Evolutionary conservation across 2,888 invertebrate genomes (phyloP).

Genomic region (Tinea semifulvella): DNA sequence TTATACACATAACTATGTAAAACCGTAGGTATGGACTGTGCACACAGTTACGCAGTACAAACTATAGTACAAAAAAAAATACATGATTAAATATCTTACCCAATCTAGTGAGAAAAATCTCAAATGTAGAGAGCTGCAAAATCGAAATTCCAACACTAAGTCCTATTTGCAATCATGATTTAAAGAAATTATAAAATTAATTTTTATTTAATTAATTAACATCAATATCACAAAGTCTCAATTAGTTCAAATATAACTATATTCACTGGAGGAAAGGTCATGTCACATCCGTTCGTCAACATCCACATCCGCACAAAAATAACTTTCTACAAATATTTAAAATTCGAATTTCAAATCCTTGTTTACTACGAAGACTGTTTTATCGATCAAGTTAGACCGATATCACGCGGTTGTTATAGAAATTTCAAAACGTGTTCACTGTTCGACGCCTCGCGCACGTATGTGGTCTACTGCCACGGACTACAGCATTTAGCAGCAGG

Average conservation of each 20-base stretch:
- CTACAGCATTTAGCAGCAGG: constrained; percentile 35
- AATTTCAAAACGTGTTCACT: constrained; percentile 39
- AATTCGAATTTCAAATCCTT: no score
- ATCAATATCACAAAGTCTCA: neutral
- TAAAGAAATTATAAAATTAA: neutral
- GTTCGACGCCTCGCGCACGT: constrained; percentile 31
- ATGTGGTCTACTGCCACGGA: constrained; percentile 29
- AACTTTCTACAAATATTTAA: no score
- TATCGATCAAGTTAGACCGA: no score
- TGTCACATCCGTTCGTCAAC: constrained; percentile 38
- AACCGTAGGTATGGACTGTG: no score
- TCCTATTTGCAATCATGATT: constrained; percentile 2
- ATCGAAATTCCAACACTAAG: neutral
- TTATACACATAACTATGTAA: no score
- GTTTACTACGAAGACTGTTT: no score
- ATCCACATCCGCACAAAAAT: constrained; percentile 38
- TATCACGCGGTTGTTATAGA: no score
- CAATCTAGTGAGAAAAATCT: no score
- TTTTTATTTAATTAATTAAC: neutral
- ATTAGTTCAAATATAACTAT: neutral
- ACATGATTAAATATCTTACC: no score
- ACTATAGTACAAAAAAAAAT: no score
- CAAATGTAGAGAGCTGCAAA: no score
- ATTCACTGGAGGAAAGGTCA: constrained; percentile 43
- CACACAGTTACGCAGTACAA: no score